These are phyloP conservation scores for Carcharodon carcharias DNA, from an alignment of 2,797 vertebrate species.

Conservation along the genomic window DNA sequence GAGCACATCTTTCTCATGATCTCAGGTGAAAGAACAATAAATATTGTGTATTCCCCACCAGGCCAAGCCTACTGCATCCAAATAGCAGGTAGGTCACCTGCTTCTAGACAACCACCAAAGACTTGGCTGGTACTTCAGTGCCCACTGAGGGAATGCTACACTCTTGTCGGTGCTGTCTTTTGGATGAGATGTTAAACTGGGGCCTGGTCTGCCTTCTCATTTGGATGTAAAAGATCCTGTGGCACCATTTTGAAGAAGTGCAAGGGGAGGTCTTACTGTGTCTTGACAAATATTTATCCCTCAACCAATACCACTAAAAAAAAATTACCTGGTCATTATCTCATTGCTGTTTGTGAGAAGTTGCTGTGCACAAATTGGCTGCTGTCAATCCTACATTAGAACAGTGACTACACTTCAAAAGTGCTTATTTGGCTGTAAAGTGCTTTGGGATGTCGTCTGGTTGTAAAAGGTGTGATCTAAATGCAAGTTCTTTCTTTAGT, in stretches of 20 bases:
- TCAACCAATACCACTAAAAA: neutral
- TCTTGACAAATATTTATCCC: neutral
- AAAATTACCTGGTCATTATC: neutral
- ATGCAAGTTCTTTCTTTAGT: neutral
- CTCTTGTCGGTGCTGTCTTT: neutral
- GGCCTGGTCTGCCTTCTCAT: neutral
- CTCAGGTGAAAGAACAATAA: neutral
- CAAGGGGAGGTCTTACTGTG: neutral
- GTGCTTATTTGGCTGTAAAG: neutral
- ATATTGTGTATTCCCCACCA: neutral
- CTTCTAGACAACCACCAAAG: neutral
- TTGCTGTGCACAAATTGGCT: neutral
- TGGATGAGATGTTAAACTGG: neutral
- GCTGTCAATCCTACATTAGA: neutral
- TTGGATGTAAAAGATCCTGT: neutral
- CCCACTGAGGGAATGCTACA: neutral
- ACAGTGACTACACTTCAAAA: neutral
- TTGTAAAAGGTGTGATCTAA: neutral
- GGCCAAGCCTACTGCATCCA: neutral
- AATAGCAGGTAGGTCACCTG: neutral
- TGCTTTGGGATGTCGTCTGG: neutral
- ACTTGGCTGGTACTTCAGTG: neutral
- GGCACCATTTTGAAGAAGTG: neutral
- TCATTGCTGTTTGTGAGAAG: neutral
- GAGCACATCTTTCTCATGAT: neutral